Conservation (phyloP, 2,113 vertebrate species). For the Sialia sialis region DNA sequence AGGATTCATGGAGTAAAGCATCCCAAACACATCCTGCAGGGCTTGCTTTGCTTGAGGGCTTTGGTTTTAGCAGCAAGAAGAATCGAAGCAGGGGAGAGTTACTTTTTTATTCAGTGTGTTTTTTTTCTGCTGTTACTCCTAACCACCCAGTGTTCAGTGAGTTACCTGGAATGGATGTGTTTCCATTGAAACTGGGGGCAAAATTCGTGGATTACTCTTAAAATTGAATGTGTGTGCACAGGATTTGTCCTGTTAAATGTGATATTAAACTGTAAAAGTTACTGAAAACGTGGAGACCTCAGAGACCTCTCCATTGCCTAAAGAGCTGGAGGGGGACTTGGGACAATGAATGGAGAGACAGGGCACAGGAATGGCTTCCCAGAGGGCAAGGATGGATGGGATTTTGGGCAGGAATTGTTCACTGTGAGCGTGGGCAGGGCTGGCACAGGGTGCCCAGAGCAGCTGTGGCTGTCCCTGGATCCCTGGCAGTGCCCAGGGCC, state of each 20-base stretch:
- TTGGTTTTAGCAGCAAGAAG: not conserved
- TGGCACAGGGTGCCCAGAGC: not conserved
- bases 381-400: not conserved
- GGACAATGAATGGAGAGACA: not conserved
- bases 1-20: not conserved
- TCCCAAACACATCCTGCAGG: accelerated
- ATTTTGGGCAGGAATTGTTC: not conserved
- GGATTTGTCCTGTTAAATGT: not conserved
- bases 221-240: not conserved
- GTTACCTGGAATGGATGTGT: accelerated
- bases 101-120: accelerated
- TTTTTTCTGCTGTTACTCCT: not conserved
- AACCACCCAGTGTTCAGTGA: not conserved
- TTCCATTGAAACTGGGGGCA: not conserved
- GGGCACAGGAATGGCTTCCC: not conserved
- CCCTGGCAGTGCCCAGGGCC: not conserved
- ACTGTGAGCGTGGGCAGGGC: accelerated
- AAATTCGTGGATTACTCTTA: accelerated
- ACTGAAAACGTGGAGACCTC: not conserved
- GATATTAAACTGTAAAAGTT: not conserved
- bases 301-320: accelerated
- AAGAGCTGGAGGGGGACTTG: not conserved
- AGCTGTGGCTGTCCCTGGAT: not conserved
- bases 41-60: not conserved
- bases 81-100: not conserved